Evolutionary conservation across 2,888 invertebrate species (phyloP).

Genomic region (Augochlorella aurata): DNA sequence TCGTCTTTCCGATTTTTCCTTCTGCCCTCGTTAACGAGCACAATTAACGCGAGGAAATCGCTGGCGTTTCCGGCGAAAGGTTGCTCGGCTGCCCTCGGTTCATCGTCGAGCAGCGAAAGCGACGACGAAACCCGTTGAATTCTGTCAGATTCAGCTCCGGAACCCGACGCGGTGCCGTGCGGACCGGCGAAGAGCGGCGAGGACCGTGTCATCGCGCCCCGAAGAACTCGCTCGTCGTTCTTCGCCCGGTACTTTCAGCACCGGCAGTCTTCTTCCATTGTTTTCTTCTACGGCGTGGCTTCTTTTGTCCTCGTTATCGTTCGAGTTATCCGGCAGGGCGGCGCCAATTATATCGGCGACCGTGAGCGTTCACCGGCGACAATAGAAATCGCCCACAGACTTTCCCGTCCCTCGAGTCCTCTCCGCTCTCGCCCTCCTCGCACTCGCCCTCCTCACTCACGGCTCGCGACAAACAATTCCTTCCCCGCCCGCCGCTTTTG

Average conservation of each 20-base stretch:
- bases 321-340: conserved; percentile 71
- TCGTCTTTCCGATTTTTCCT: conserved; percentile 27
- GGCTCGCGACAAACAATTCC: conserved; percentile 29
- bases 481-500: conserved; percentile 27
- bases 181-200: neutral
- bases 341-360: conserved; percentile 74
- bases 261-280: conserved; percentile 53
- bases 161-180: neutral
- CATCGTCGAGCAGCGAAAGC: conserved; percentile 12
- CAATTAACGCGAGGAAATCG: conserved; percentile 33
- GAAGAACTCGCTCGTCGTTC: conserved; percentile 40
- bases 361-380: conserved; percentile 64
- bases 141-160: conserved; percentile 52
- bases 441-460: conserved; percentile 16
- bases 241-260: conserved; percentile 43
- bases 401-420: conserved; percentile 44
- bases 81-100: conserved; percentile 15
- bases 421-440: conserved; percentile 3
- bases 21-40: conserved; percentile 28
- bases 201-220: conserved; percentile 33
- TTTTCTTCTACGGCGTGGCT: conserved; percentile 63
- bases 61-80: conserved; percentile 13
- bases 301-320: conserved; percentile 75
- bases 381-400: conserved; percentile 76
- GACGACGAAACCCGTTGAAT: conserved; percentile 37